These are phyloP conservation scores for Poeciliopsis prolifica DNA, from an alignment of 2,113 vertebrate species.

Conservation along the genomic window DNA sequence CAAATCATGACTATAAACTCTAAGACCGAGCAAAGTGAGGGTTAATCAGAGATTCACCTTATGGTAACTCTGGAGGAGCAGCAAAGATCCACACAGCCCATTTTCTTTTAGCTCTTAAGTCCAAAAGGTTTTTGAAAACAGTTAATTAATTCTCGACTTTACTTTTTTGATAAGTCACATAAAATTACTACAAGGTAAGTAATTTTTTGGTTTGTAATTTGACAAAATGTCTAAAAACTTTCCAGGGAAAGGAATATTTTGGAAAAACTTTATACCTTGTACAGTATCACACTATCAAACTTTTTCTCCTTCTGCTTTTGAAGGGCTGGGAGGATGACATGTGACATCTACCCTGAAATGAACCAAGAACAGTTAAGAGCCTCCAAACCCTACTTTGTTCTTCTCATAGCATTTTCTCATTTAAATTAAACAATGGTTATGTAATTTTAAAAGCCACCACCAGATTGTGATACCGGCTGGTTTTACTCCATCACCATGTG, in stretches of 20 bases:
- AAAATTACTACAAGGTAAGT: neutral
- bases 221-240: neutral
- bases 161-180: too few species aligned
- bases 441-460: slow-evolving; percentile 67
- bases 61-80: too few species aligned
- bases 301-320: slow-evolving; percentile 7
- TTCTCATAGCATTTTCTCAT: slow-evolving; percentile 45
- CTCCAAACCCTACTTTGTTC: slow-evolving; percentile 49
- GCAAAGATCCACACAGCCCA: too few species aligned
- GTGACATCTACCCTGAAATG: slow-evolving; percentile 7
- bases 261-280: neutral
- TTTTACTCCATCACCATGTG: slow-evolving; percentile 28
- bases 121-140: too few species aligned
- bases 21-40: too few species aligned
- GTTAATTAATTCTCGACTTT: too few species aligned
- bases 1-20: too few species aligned
- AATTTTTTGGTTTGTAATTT: neutral
- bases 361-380: slow-evolving; percentile 51
- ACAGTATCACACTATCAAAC: neutral
- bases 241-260: neutral
- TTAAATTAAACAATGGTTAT: slow-evolving; percentile 65
- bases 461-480: slow-evolving; percentile 53
- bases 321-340: slow-evolving; percentile 7
- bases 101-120: too few species aligned
- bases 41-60: too few species aligned